phyloP scores from a whole-genome alignment of 2,888 invertebrate genomes.

The Nesidiocoris tenuis region DNA sequence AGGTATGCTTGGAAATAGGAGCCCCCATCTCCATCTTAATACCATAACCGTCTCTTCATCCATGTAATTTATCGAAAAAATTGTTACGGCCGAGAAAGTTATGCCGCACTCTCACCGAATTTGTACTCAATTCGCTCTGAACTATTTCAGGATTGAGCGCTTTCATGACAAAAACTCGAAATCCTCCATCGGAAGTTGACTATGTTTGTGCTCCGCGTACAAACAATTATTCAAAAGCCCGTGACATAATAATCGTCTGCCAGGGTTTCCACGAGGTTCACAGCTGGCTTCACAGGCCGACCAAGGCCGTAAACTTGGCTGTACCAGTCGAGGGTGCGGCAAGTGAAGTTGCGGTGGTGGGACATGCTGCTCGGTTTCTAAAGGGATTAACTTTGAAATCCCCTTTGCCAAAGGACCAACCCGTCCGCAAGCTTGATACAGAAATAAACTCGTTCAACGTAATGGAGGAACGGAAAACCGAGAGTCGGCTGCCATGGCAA shows the following conservation, averaged over 20 bases:
- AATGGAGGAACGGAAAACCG: not conserved
- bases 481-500: not conserved
- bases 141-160: too few species aligned
- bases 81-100: too few species aligned
- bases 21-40: too few species aligned
- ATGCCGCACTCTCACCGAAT: too few species aligned
- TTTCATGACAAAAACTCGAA: too few species aligned
- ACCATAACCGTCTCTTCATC: too few species aligned
- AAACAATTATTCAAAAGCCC: constrained; percentile 5
- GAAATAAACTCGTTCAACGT: constrained; percentile 11
- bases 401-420: not conserved
- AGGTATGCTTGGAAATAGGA: too few species aligned
- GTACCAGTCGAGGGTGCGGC: too few species aligned
- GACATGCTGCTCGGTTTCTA: constrained; percentile 13
- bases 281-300: not conserved
- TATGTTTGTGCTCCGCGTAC: not conserved
- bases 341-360: not conserved
- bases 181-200: too few species aligned
- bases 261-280: constrained; percentile 12
- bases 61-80: too few species aligned
- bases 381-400: constrained; percentile 29
- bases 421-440: not conserved
- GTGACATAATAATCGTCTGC: constrained; percentile 30
- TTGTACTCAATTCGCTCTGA: too few species aligned
- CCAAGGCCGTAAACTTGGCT: not conserved